A percentile compares a stretch with the other conserved stretches of the same genome.
Evolutionary conservation across 2,888 invertebrate species (phyloP).

Genomic region (Cecidostiba fungosa): DNA sequence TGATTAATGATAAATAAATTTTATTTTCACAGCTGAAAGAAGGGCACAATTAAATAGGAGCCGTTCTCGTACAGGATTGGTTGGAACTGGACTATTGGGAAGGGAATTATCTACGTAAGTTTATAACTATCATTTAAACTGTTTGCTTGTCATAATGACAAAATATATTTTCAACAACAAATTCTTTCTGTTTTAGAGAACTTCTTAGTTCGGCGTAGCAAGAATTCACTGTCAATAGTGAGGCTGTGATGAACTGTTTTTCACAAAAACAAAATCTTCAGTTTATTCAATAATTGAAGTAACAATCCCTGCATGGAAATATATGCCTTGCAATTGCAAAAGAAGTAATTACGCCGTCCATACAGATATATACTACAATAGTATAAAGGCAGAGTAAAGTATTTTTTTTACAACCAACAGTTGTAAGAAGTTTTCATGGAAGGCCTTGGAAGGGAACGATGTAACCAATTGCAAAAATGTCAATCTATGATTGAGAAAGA

Average conservation of each 20-base stretch:
- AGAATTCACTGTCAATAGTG: slow-evolving; percentile 75
- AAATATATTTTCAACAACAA: neutral
- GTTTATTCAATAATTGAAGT: slow-evolving; percentile 58
- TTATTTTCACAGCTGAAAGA: slow-evolving; percentile 88
- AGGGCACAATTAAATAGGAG: slow-evolving; percentile 94
- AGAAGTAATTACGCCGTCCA: slow-evolving; percentile 63
- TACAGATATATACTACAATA: slow-evolving; percentile 56
- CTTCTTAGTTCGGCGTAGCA: slow-evolving; percentile 79
- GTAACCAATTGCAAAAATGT: slow-evolving; percentile 22
- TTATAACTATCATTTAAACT: neutral
- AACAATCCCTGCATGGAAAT: slow-evolving; percentile 45
- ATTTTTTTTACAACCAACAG: slow-evolving; percentile 58
- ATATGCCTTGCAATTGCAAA: slow-evolving; percentile 54
- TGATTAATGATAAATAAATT: neutral
- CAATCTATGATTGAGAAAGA: slow-evolving; percentile 35
- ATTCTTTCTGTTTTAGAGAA: slow-evolving; percentile 74
- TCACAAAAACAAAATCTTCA: slow-evolving; percentile 60
- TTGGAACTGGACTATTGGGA: slow-evolving; percentile 83
- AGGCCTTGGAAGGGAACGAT: slow-evolving; percentile 15
- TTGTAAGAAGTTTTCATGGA: slow-evolving; percentile 50
- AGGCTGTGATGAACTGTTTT: slow-evolving; percentile 77
- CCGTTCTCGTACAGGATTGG: slow-evolving; percentile 90
- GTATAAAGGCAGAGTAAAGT: slow-evolving; percentile 59
- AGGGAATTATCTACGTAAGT: slow-evolving; percentile 87
- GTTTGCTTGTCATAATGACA: neutral